Evolutionary conservation across 2,113 vertebrate species (phyloP).

Genomic region (Tapirus terrestris): DNA sequence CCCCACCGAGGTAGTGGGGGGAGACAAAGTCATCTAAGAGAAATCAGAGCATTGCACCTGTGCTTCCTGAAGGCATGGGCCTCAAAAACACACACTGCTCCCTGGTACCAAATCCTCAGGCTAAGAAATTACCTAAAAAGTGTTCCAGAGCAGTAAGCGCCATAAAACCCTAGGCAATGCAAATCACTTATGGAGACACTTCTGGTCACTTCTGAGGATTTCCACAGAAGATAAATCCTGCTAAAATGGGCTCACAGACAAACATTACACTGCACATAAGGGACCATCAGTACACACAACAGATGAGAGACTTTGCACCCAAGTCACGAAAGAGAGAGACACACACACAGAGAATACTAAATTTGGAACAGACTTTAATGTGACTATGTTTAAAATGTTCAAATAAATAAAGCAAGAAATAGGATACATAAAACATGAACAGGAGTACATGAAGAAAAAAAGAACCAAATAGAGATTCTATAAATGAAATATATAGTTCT

Average conservation of each 20-base stretch:
- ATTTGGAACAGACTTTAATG: neutral
- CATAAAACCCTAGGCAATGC: neutral
- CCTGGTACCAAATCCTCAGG: neutral
- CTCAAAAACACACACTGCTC: neutral
- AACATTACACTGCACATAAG: neutral
- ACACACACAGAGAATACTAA: neutral
- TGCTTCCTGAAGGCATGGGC: neutral
- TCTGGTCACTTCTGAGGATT: neutral
- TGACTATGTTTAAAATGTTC: neutral
- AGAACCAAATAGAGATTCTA: neutral
- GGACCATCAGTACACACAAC: neutral
- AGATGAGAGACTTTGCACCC: neutral
- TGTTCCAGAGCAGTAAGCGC: neutral
- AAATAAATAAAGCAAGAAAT: conserved; percentile 16
- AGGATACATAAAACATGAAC: neutral
- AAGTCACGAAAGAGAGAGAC: neutral
- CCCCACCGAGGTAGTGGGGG: no score
- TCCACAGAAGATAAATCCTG: neutral
- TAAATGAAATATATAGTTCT: neutral
- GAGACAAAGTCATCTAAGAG: neutral
- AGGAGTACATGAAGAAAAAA: neutral
- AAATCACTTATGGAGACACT: neutral
- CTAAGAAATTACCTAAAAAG: neutral
- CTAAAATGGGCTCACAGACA: neutral
- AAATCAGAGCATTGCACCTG: neutral